Evolutionary conservation across 1,140 invertebrate genomes (phyloP).

Genomic region (Eurosta solidaginis): DNA sequence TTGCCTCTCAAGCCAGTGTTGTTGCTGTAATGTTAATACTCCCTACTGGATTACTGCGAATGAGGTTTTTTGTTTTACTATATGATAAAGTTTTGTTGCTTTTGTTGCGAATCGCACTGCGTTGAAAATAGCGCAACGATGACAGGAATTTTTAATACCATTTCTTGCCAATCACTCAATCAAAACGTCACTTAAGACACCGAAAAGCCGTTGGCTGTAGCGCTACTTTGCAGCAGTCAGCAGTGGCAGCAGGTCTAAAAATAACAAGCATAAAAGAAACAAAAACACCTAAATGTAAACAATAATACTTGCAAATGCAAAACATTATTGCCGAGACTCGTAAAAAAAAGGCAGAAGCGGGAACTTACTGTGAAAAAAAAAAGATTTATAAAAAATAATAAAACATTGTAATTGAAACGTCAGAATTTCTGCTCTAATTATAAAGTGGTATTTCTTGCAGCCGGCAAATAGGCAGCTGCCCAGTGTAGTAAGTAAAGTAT

Average conservation of each 20-base stretch:
- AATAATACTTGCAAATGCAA: conserved; percentile 20
- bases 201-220: background rate
- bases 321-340: background rate
- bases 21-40: background rate
- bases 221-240: background rate
- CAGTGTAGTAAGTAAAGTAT: background rate
- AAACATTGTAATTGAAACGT: conserved; percentile 59
- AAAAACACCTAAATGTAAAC: background rate
- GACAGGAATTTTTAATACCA: conserved; percentile 38
- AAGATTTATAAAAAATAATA: conserved; percentile 31
- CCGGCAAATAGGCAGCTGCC: background rate
- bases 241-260: background rate
- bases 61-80: background rate
- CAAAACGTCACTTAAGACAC: conserved; percentile 58
- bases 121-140: conserved; percentile 24
- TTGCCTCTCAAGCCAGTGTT: background rate
- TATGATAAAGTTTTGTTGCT: background rate
- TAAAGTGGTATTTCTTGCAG: conserved; percentile 51
- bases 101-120: background rate
- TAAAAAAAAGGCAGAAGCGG: background rate
- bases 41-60: background rate
- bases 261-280: background rate
- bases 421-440: conserved; percentile 60
- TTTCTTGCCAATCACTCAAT: conserved; percentile 60
- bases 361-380: background rate